A percentile compares a stretch with the other conserved stretches of the same genome.
Conservation (phyloP, 2,797 vertebrate species). For the Chloroceryle inda region DNA sequence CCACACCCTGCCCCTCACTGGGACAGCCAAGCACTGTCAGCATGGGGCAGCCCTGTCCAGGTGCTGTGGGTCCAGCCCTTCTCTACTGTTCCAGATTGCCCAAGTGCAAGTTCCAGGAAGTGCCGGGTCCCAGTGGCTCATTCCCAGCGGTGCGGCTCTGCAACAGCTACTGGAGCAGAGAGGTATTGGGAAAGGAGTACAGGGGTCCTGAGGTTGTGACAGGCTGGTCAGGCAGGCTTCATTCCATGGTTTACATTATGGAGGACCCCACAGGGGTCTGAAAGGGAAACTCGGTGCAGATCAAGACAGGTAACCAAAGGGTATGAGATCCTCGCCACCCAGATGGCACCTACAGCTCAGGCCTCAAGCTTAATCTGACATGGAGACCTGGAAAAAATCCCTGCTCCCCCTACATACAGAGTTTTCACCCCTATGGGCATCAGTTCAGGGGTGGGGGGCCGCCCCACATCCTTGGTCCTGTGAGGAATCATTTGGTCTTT, state of each 20-base stretch:
- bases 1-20: rapidly evolving
- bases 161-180: constrained; percentile 94
- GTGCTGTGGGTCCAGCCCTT: neutral
- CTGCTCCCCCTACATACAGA: rapidly evolving
- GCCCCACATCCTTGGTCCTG: rapidly evolving
- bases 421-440: neutral
- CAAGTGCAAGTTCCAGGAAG: constrained; percentile 82
- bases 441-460: neutral
- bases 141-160: constrained; percentile 89
- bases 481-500: neutral
- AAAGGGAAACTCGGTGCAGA: neutral
- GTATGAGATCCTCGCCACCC: neutral
- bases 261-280: neutral
- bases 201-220: rapidly evolving
- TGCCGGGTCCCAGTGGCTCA: constrained; percentile 40
- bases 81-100: constrained; percentile 79
- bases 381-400: neutral
- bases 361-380: neutral
- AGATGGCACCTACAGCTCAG: neutral
- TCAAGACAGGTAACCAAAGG: neutral
- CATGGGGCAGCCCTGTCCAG: rapidly evolving
- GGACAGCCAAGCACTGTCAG: neutral
- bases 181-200: constrained; percentile 75
- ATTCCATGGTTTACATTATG: neutral
- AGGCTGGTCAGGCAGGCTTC: neutral